Percentiles rank a stretch among this genome's conserved stretches.
Conservation (phyloP, 2,797 vertebrate genomes). For the Esox lucius region DNA sequence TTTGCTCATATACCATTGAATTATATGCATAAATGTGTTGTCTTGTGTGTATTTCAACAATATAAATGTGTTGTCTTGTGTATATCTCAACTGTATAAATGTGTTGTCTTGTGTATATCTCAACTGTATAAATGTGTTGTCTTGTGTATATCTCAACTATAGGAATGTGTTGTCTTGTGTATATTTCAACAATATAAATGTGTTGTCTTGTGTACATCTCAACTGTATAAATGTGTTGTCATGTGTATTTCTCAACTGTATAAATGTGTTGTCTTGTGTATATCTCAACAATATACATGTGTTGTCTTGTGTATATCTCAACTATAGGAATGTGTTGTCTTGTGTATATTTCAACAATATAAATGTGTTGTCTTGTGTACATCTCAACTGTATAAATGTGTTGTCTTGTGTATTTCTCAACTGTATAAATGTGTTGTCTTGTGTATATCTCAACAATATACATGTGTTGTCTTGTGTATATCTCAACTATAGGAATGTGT, state of each 20-base stretch:
- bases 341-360: background rate
- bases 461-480: conserved; percentile 12
- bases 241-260: background rate
- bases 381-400: background rate
- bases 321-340: too few species aligned
- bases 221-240: background rate
- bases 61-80: background rate
- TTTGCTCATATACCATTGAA: too few species aligned
- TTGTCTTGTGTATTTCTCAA: conserved; percentile 15
- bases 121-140: background rate
- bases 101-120: background rate
- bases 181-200: background rate
- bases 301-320: too few species aligned
- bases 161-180: too few species aligned
- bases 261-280: background rate
- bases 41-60: too few species aligned
- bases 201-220: conserved; percentile 1
- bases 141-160: too few species aligned
- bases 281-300: too few species aligned
- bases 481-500: background rate
- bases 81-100: background rate
- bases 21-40: too few species aligned
- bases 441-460: conserved; percentile 3
- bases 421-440: conserved; percentile 10
- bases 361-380: too few species aligned